Base-by-base conservation (phyloP, 2,888 invertebrate species). In the Hoplodrina blanda region DNA sequence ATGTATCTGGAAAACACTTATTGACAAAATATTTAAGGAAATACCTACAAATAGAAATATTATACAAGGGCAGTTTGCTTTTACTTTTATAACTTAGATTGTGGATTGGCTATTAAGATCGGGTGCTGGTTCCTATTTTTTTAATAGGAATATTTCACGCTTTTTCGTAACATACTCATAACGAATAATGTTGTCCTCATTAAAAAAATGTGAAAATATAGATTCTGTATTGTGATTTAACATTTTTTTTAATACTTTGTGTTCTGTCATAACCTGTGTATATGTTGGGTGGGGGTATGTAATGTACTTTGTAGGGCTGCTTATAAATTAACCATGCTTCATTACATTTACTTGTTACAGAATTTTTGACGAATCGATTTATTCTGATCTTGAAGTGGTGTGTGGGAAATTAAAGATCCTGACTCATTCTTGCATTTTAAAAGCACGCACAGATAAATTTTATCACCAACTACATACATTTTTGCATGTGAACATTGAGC, bases 331-430 rank as follows among this genome's bases (percentile, higher is more conserved):
- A 66, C 65, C 19, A 60, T 78, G 66, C 64, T 61, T 75, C 62
- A 57, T 69, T 69, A 70, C 20, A 76, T 74, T 81, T 76, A 77
- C 85, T 90, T 89, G 88, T 96, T 96, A 70, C 95, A 97, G 97
- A 96, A 96, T 97, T 90, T 96, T 96, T 93, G 96, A 96, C 88
- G 96, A 97, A 89, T 96, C 96, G 83, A 94, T 97, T 84, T 96
- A 96, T 92, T 95, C 96, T 86, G 97, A 97, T 92, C 92, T 97
- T 90, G 96, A 97, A 91, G 94, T 97, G 90, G 94, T 96, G 87
- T 95, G 96, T 89, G 96, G 96, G 86, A 96, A 95, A 93, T 91
- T 96, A 89, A 94, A 96, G 92, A 93, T 97, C 92, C 92, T 94
- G 90, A 96, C 96, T 81, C 97, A 97, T 92, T 94, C 96, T 90